These are phyloP conservation scores for Melanostigma gelatinosum DNA, from an alignment of 2,113 vertebrate species.

Conservation along the genomic window DNA sequence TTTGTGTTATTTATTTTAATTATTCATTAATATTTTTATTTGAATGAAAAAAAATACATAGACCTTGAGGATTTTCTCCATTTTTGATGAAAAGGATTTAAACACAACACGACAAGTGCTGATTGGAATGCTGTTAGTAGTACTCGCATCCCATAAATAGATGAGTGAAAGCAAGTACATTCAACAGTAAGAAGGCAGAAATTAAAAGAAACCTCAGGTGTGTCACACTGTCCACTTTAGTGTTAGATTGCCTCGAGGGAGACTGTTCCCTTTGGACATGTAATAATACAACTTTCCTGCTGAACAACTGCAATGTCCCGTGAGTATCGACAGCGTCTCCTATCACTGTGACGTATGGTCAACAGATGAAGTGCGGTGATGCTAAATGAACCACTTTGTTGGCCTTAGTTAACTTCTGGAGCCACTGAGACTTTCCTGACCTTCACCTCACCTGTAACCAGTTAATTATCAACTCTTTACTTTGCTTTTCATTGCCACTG, in stretches of 20 bases:
- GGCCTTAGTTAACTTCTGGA: background rate
- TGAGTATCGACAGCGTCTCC: background rate
- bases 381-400: background rate
- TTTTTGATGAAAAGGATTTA: background rate
- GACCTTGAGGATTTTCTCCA: background rate
- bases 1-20: background rate
- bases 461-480: conserved; percentile 60
- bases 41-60: background rate
- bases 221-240: background rate
- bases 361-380: background rate
- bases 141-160: background rate
- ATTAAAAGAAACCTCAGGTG: conserved; percentile 14
- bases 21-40: no score
- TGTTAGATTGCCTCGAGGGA: conserved; percentile 19
- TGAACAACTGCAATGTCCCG: background rate
- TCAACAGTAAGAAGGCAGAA: background rate
- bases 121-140: background rate
- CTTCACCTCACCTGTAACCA: conserved; percentile 36
- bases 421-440: conserved; percentile 3
- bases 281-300: background rate
- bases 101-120: background rate
- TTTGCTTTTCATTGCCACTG: conserved; percentile 24
- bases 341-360: background rate
- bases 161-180: background rate
- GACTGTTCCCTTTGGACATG: conserved; percentile 26